Percentiles rank a stretch among this genome's conserved stretches.
Evolutionary conservation across 2,113 vertebrate species (phyloP).

Genomic region (Galeopterus variegatus): DNA sequence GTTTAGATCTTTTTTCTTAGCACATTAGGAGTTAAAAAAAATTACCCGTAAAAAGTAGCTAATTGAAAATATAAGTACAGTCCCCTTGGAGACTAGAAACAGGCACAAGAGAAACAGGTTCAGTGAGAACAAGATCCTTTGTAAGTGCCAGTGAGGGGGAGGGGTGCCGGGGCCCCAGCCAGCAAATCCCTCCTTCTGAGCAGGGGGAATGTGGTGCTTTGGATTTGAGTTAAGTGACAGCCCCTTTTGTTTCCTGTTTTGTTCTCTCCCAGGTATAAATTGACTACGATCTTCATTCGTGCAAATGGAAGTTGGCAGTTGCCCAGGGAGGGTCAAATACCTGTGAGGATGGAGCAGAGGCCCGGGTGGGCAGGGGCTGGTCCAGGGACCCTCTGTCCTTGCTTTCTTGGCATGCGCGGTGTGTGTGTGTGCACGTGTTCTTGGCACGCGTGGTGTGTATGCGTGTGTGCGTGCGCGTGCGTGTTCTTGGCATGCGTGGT

Average conservation of each 20-base stretch:
- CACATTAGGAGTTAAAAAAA: not conserved
- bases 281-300: not conserved
- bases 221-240: conserved; percentile 17
- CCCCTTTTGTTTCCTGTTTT: conserved; percentile 14
- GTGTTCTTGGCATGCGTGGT: no score
- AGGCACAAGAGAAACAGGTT: conserved; percentile 43
- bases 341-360: not conserved
- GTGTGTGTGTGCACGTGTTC: not conserved
- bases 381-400: not conserved
- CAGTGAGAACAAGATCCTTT: not conserved
- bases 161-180: accelerated
- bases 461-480: not conserved
- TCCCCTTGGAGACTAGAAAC: not conserved
- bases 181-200: not conserved
- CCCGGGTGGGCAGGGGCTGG: not conserved
- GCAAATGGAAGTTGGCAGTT: not conserved
- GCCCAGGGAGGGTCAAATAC: not conserved
- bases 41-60: not conserved
- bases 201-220: not conserved
- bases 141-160: not conserved
- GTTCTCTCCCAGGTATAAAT: conserved; percentile 20
- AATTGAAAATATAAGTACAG: not conserved
- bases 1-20: not conserved
- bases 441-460: not conserved
- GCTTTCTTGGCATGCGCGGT: no score